Evolutionary conservation across 2,113 vertebrate genomes (phyloP), one percentile per base, ranked within the genome.

Genomic region (Leptosomus discolor): DNA sequence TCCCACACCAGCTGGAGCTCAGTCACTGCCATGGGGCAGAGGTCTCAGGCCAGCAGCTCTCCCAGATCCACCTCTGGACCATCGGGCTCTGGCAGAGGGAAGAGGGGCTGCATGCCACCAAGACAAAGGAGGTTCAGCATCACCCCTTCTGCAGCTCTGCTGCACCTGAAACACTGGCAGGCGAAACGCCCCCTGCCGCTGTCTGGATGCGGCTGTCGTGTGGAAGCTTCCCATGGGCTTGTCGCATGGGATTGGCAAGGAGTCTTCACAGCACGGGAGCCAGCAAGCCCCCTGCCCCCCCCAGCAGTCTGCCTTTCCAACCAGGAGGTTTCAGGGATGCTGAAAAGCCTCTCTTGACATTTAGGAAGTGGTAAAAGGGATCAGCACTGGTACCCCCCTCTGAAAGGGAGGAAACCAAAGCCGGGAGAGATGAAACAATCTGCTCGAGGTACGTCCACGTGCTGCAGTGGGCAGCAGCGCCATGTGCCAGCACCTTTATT

Each of bases 371-470:
- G 51, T 41, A 34, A 71, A 76, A 88, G 36, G 19, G 11, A 34
- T 50, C 79, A 56, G 39, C 19, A 43, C 69, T 56, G 74, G 16
- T 9, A 58, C 4, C 3, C n/a, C 8, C 3, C 53, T 10, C 30
- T 32, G n/a, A 51, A 48, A 90, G 54, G 19, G 27, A 32, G 29
- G 13, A 86, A 34, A 50, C 21, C 2, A 2, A 50, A 50, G 50
- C 2, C 1, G 16, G 19, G 9, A 73, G 45, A 29, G 71, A 15
- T 39, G 23, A 75, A 82, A 65, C 23, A 1, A 46, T 29, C n/a
- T 63, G 46, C 21, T 30, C 0, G 0, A 68, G 61, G 23, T 48
- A 16, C 3, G 0, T 24, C 17, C 3, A 1, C 63, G 46, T 1
- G 0, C 26, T 75, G 56, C 30, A 9, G 9, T 1, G 18, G 60